These are phyloP conservation scores for Aphelocoma californica DNA, from an alignment of 2,797 vertebrate species.

Conservation along the genomic window DNA sequence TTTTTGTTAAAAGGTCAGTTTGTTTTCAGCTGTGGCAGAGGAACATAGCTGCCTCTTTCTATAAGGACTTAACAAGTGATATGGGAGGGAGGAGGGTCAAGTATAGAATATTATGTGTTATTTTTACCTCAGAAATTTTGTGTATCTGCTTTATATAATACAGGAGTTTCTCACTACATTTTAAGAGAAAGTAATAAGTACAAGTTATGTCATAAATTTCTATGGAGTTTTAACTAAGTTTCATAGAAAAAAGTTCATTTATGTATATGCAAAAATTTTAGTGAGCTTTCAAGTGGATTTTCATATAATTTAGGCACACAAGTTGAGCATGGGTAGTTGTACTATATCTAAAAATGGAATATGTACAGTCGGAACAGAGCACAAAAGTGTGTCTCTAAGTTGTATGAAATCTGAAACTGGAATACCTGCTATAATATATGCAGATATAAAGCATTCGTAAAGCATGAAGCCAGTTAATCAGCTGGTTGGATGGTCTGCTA, in stretches of 20 bases:
- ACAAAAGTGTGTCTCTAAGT: background rate
- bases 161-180: background rate
- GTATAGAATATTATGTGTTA: background rate
- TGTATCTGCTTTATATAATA: background rate
- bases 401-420: background rate
- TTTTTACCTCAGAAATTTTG: background rate
- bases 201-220: background rate
- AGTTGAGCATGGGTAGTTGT: background rate
- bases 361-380: background rate
- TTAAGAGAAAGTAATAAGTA: background rate
- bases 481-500: background rate
- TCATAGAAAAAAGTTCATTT: background rate
- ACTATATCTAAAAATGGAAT: background rate
- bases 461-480: background rate
- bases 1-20: constrained; percentile 40
- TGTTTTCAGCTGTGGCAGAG: background rate
- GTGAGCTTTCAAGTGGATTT: background rate
- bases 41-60: background rate
- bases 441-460: background rate
- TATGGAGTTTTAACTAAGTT: background rate
- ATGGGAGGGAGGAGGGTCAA: background rate
- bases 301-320: background rate
- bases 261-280: background rate
- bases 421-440: background rate
- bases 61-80: background rate